Evolutionary conservation across 35 echinoderm and acorn worm species (phyloP), one percentile per base, ranked within the genome.

Genomic region (Ptychodera flava): DNA sequence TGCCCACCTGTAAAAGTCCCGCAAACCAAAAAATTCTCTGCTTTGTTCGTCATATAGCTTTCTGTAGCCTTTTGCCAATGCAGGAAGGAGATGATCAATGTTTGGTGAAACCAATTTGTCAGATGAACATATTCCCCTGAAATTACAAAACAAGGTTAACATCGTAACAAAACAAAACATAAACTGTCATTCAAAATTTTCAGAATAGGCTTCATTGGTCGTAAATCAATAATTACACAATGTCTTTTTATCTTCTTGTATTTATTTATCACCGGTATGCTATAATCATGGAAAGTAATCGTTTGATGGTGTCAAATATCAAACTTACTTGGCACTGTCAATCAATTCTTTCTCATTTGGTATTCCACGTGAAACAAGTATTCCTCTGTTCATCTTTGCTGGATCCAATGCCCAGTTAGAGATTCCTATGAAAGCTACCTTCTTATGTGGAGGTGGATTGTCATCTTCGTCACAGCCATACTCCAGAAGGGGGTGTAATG

Each of bases 1-100:
- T n/a, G n/a, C n/a, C n/a, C 78, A 86, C 85, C 85, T 86, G 31
- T 86, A 86, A 75, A 77, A 86, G 78, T 86, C 85, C 78, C 85
- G 0, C 14, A 86, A 45, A 28, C 85, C 85, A 78, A 86, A 86
- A 32, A 86, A 86, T 6, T 86, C 38, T 31, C 78, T 52, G 0
- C 33, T 34, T 76, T 86, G 85, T 6, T 76, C n/a, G 31, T 86
- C 33, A 87, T 82, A 82, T 22, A 82, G 31, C 28, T 33, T 82
- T 1, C 31, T 2, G 32, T 82, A 82, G 31, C 80, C 80, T 82
- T 33, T 14, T 32, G 80, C 28, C 0, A 82, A 33, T 32, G 80
- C 16, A 33, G 15, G 31, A 16, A 82, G 1, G 1, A 82, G 31
- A 33, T 30, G 80, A 34, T 33, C 80, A 82, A 32, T 31, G 45